These are phyloP conservation scores for Andrena trimmerana DNA, from an alignment of 2,888 invertebrate genomes.

Conservation along the genomic window DNA sequence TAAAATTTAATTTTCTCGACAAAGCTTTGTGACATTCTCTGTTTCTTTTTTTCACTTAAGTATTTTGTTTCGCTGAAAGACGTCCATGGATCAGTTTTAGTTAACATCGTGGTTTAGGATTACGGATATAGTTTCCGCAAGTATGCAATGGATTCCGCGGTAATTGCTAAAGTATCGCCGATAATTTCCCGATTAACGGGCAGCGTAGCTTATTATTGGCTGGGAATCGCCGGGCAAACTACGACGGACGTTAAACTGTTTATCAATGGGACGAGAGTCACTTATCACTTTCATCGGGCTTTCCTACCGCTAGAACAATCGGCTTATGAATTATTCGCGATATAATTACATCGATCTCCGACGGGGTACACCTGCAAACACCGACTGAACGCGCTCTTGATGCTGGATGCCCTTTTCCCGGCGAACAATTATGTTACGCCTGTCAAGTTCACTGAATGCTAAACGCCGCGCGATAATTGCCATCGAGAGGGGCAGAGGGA, in stretches of 20 bases:
- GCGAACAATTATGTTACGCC: slow-evolving; percentile 26
- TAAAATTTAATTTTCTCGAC: not conserved
- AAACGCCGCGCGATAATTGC: slow-evolving; percentile 51
- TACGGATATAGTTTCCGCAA: too few relatives aligned
- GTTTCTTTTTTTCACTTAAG: too few relatives aligned
- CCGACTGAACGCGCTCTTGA: slow-evolving; percentile 26
- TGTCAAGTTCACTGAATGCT: slow-evolving; percentile 54
- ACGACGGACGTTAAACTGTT: slow-evolving; percentile 4
- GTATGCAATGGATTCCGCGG: not conserved
- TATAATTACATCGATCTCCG: slow-evolving; percentile 55
- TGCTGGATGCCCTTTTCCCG: slow-evolving; percentile 32
- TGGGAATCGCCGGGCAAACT: not conserved
- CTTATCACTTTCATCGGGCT: slow-evolving; percentile 55
- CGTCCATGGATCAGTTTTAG: too few relatives aligned
- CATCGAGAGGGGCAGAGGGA: not conserved
- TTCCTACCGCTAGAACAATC: slow-evolving; percentile 47
- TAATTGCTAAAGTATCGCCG: not conserved
- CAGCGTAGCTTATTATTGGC: not conserved
- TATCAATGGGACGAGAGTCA: slow-evolving; percentile 38
- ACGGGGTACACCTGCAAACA: slow-evolving; percentile 35
- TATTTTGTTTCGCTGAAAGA: too few relatives aligned
- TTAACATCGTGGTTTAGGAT: too few relatives aligned
- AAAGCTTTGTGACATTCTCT: not conserved
- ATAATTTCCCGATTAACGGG: slow-evolving; percentile 2
- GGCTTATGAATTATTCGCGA: slow-evolving; percentile 62